Evolutionary conservation across 2,113 vertebrate species (phyloP), one percentile per base, ranked within the genome.

Genomic region (Montifringilla adamsi): DNA sequence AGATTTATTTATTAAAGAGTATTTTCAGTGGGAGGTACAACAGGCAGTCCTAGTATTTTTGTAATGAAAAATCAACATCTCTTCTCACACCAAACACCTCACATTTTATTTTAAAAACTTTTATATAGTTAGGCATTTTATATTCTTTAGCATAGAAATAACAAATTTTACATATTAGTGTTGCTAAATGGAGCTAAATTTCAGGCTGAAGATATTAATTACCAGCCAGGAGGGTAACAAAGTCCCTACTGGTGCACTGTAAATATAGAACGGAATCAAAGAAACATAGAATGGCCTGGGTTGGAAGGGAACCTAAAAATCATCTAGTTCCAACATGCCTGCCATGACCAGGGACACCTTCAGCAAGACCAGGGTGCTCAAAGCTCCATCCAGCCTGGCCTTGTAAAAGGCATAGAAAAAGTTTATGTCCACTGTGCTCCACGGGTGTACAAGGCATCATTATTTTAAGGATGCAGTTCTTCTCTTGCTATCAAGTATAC

Each of bases 401-500:
- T 47, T 60, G 47, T 5, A 63, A 87, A 79, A 87, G 58, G 26
- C 37, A 68, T 0, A 59, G 47, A 31, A 68, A 69, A 62, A 44
- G 30, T 35, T n/a, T 28, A 16, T 27, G 8, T 52, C 21, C 35
- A 8, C 33, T 66, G 11, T 49, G 10, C 44, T 73, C 77, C 46
- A 60, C 0, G 0, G 8, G 4, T 37, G 19, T 21, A 41, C 13
- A 72, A 33, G 41, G 27, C 12, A 60, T 8, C 7, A 11, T 8
- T 64, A 28, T 55, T 84, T 79, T 24, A 67, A 63, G 37, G 33
- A 68, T 24, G 16, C 11, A 35, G 35, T 68, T 15, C 15, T 72
- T 88, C 0, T 0, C 46, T 93, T 79, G 33, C 5, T 72, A 27
- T 52, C 50, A 89, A 69, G 39, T 24, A 33, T 10, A 5, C 6